Base-by-base conservation (phyloP, 1,140 invertebrate species). In the Heterodera schachtii region DNA sequence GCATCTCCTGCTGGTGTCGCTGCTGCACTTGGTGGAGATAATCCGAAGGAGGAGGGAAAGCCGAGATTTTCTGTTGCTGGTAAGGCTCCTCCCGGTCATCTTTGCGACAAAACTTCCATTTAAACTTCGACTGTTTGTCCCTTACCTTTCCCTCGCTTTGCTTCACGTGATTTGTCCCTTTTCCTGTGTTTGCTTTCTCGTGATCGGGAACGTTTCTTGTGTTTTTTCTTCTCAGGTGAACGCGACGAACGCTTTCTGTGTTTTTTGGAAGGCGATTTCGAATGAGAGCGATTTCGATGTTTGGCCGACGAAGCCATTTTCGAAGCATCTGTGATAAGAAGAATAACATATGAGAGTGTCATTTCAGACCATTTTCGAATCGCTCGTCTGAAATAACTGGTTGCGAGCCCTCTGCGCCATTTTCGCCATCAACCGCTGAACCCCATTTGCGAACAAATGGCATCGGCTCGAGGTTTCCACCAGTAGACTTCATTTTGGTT, bases 391-490 rank as follows among this genome's bases (percentile, higher is more conserved):
- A 16, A 64, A 64, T 81, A 6, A n/a, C 16, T 19, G 31, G 31
- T 64, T 47, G 52, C n/a, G 8, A 8, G 44, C 31, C 78, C 11
- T 84, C 73, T 11, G 41, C 83, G 8, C 76, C 74, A 19, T 85
- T 64, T 64, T 64, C 83, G n/a, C 69, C 75, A 57, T 73, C 67
- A 43, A 73, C 78, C 44, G 74, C 82, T 13, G 75, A 75, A 21
- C 87, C 87, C 82, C 82, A 88, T 77, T 87, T 85, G 6, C 87
- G 83, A 3, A 89, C 75, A 75, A 88, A 88, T 52, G 88, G 85
- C 88, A 88, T 88, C 6, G 87, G 87, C 76, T 88, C 87, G 13
- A 78, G 84, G 73, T 88, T 88, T 13, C 86, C 87, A n/a, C 87
- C 87, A 47, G 87, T 76, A 41, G 69, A 71, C 43, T 71, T 71